A percentile compares a stretch with the other conserved stretches of the same genome.
phyloP scores from a whole-genome alignment of 2,113 vertebrate genomes.

The Psammodynastes pulverulentus region DNA sequence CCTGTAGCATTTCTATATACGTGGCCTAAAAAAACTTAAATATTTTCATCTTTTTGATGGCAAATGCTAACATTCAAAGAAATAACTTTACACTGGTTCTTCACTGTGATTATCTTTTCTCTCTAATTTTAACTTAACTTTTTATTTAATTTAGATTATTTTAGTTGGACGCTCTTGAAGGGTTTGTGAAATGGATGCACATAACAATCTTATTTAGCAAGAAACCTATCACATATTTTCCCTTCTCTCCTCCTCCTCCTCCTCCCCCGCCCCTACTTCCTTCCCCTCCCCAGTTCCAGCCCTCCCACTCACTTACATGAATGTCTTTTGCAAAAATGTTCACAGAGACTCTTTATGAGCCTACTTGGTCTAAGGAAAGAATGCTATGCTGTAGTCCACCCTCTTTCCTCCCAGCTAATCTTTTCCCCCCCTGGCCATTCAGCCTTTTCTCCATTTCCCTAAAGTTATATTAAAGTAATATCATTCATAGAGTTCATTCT shows the following conservation, averaged over 20 bases:
- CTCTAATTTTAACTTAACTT: background rate
- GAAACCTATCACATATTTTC: background rate
- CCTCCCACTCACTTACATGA: background rate
- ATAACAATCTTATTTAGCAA: background rate
- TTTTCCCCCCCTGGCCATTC: background rate
- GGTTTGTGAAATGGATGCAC: background rate
- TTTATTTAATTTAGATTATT: background rate
- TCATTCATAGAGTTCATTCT: background rate
- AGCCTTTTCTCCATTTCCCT: background rate
- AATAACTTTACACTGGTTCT: background rate
- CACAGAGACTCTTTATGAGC: background rate
- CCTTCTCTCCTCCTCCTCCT: background rate
- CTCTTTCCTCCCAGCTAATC: background rate
- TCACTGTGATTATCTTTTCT: background rate
- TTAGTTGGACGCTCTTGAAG: background rate
- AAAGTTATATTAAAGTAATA: background rate
- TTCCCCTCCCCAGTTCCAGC: background rate
- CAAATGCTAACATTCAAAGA: background rate
- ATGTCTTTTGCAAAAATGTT: background rate
- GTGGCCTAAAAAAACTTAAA: background rate
- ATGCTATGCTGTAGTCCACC: background rate
- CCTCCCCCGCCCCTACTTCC: background rate
- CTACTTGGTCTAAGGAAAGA: background rate
- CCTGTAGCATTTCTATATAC: background rate
- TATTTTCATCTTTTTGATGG: background rate